phyloP scores from a whole-genome alignment of 2,888 invertebrate genomes.

The Terebella lapidaria region DNA sequence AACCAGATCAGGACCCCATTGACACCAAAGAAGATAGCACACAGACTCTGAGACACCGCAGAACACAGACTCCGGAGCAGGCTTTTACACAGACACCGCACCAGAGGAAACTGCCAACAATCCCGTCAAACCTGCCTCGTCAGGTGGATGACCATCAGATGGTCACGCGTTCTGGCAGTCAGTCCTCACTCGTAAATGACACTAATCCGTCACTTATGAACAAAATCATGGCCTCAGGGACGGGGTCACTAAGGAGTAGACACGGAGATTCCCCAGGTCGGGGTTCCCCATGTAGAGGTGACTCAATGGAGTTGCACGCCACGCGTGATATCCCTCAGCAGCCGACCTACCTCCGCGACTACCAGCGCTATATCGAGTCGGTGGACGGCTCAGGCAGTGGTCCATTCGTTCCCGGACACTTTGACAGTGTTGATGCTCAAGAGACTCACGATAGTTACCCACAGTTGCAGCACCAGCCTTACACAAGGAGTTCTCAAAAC shows the following conservation, averaged over 20 bases:
- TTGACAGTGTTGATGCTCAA: not conserved
- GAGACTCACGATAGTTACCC: not conserved
- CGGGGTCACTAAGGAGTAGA: not conserved
- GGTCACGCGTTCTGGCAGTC: not conserved
- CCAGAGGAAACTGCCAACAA: constrained; percentile 2
- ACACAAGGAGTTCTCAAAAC: not conserved
- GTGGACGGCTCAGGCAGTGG: constrained; percentile 15
- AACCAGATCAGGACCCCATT: not conserved
- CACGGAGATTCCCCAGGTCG: not conserved
- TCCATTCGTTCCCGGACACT: constrained; percentile 7
- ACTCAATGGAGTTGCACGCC: not conserved
- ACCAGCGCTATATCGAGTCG: constrained; percentile 15
- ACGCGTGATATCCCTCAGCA: not conserved
- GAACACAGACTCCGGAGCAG: constrained; percentile 18
- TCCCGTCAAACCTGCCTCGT: not conserved
- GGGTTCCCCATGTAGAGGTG: not conserved
- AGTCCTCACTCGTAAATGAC: too few species aligned
- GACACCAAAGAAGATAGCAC: constrained; percentile 8
- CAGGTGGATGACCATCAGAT: not conserved
- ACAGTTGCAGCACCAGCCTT: not conserved
- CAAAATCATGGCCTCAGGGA: not conserved
- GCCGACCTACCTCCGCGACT: constrained; percentile 13
- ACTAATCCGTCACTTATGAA: not conserved
- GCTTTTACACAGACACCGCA: constrained; percentile 12
- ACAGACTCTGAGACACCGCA: constrained; percentile 15